Conservation (phyloP, 2,888 invertebrate genomes). For the Camptogramma bilineatum region DNA sequence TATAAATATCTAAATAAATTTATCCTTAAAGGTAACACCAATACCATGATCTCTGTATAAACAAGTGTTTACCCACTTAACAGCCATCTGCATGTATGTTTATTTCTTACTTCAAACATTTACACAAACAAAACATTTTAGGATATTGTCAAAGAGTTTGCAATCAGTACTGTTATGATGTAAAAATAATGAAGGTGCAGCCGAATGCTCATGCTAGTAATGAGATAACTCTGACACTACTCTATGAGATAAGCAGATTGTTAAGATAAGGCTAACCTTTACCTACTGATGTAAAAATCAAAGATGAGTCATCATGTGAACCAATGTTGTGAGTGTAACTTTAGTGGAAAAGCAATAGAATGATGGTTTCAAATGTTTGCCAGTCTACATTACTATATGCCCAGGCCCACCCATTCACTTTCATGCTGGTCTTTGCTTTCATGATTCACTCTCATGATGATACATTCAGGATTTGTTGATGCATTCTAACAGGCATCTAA, state of each 20-base stretch:
- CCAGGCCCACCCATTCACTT: not conserved
- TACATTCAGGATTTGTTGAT: not conserved
- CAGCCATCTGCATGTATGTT: too few relatives aligned
- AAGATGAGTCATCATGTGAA: conserved; percentile 34
- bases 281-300: conserved; percentile 46
- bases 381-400: not conserved
- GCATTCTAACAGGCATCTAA: not conserved
- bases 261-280: conserved; percentile 43
- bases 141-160: not conserved
- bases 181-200: not conserved
- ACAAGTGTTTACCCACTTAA: not conserved
- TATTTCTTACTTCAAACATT: too few relatives aligned
- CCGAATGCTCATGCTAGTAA: conserved; percentile 6
- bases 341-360: conserved; percentile 16
- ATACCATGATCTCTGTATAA: not conserved
- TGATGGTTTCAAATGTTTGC: not conserved
- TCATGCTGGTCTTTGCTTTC: too few relatives aligned
- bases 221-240: conserved; percentile 48
- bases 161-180: not conserved
- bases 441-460: too few relatives aligned
- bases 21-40: not conserved
- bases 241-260: conserved; percentile 47
- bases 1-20: not conserved
- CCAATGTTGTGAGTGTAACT: conserved; percentile 35
- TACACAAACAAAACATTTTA: not conserved